These are phyloP conservation scores for Uromys caudimaculatus DNA, from an alignment of 2,797 vertebrate species.

Conservation along the genomic window DNA sequence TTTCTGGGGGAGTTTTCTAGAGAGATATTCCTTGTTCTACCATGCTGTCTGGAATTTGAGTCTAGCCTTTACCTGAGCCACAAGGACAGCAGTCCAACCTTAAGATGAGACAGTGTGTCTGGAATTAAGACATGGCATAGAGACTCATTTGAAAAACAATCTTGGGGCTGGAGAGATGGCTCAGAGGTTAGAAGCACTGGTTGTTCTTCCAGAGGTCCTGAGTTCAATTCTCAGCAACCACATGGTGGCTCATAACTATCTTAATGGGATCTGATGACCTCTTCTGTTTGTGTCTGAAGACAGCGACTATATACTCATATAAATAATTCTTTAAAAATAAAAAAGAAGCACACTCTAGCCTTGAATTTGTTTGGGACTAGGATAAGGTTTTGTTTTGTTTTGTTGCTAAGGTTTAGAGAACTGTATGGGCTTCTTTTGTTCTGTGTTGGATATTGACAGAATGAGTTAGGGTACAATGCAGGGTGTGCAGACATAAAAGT, in stretches of 20 bases:
- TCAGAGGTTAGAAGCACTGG: too few species aligned
- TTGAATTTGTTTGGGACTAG: background rate
- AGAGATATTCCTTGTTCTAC: slow-evolving; percentile 2
- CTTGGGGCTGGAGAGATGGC: too few species aligned
- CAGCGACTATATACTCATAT: too few species aligned
- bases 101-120: background rate
- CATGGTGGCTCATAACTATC: too few species aligned
- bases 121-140: background rate
- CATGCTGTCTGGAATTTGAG: background rate
- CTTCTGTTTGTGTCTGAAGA: too few species aligned
- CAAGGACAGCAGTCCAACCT: background rate
- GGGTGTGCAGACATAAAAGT: background rate
- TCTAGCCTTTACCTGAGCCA: background rate
- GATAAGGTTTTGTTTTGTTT: background rate
- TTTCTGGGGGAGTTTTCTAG: background rate
- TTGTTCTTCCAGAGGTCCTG: too few species aligned
- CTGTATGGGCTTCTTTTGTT: background rate
- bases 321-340: too few species aligned
- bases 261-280: too few species aligned
- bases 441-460: background rate
- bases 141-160: background rate
- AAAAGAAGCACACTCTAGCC: background rate
- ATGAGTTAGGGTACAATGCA: background rate
- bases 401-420: too few species aligned
- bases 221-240: too few species aligned